Base-by-base conservation (phyloP, 2,888 invertebrate species). In the Harpagoxenus sublaevis region DNA sequence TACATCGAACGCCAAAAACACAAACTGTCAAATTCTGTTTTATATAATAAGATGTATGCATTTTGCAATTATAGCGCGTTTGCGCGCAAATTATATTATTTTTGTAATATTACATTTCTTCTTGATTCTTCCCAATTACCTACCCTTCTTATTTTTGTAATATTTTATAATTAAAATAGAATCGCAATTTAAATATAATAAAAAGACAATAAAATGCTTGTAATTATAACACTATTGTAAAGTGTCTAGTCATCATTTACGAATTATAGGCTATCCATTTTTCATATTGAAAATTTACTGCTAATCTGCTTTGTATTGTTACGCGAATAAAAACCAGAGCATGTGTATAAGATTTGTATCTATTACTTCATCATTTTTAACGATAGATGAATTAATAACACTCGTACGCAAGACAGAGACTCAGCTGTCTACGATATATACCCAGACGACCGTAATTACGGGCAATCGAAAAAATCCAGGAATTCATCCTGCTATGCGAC, bases 391-490 rank as follows among this genome's bases (percentile, higher is more conserved):
- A 68, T 31, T 45, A 66, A 77, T 42, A 57, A 42, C 4, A 10
- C 62, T 23, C 31, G 9, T 45, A 42, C 23, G 55, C 15, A 55
- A 78, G 45, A 55, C 5, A 15, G 28, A 15, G 28, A 39, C 10
- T 65, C 53, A 15, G 53, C 53, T 66, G 66, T 42, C 6, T 53
- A 8, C 55, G 66, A 66, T 42, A 31, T 53, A 45, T n/a, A 79
- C 2, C 12, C 60, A 71, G 57, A 48, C 35, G 39, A 71, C 6
- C 60, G 79, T 71, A 79, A 79, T 79, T 79, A 79, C 71, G 60
- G 35, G 79, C 79, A 71, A 71, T 79, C 57, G 57, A 79, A 79
- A 70, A 70, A 79, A 70, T 71, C 84, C 81, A 85, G 71, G 75
- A 60, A 74, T 73, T 55, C 63, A 63, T 63, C 75, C 82, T 42